Evolutionary conservation across 2,113 vertebrate genomes (phyloP).

Genomic region (Thamnaconus septentrionalis): DNA sequence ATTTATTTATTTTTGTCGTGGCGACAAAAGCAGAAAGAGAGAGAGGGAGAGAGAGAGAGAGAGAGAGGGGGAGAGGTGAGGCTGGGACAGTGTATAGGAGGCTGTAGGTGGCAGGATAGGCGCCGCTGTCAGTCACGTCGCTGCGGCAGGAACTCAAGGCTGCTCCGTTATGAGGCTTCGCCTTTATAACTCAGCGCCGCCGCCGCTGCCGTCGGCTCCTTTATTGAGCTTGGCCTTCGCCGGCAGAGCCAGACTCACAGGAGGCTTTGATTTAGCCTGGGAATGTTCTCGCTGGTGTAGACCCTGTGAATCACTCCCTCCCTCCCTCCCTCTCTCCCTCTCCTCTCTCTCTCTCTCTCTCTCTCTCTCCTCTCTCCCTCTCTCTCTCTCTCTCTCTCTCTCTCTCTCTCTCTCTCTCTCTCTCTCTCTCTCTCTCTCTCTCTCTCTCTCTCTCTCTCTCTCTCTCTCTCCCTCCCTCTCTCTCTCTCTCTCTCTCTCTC

Average conservation of each 20-base stretch:
- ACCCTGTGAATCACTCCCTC: constrained; percentile 42
- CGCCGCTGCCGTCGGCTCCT: constrained; percentile 38
- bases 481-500: too few relatives aligned
- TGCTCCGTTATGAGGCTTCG: constrained; percentile 36
- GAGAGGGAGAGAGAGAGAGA: neutral
- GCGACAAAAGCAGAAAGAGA: too few relatives aligned
- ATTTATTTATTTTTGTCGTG: too few relatives aligned
- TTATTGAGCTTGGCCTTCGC: constrained; percentile 68
- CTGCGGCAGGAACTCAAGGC: constrained; percentile 51
- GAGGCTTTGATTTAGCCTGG: constrained; percentile 63
- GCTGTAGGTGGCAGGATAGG: constrained; percentile 8
- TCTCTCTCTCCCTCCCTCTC: constrained; percentile 5
- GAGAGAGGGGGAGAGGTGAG: constrained; percentile 1
- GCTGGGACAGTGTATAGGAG: too few relatives aligned
- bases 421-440: neutral
- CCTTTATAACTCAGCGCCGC: constrained; percentile 51
- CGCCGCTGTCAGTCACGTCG: constrained; percentile 34
- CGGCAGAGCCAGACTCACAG: constrained; percentile 54
- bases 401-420: too few relatives aligned
- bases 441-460: too few relatives aligned
- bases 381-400: too few relatives aligned
- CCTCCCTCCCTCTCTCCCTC: neutral
- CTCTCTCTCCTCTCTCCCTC: too few relatives aligned
- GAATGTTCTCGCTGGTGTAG: constrained; percentile 45
- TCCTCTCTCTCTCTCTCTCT: too few relatives aligned